Percentiles rank a stretch among this genome's conserved stretches.
phyloP scores from a whole-genome alignment of 2,797 vertebrate species.

The Mus spretus region DNA sequence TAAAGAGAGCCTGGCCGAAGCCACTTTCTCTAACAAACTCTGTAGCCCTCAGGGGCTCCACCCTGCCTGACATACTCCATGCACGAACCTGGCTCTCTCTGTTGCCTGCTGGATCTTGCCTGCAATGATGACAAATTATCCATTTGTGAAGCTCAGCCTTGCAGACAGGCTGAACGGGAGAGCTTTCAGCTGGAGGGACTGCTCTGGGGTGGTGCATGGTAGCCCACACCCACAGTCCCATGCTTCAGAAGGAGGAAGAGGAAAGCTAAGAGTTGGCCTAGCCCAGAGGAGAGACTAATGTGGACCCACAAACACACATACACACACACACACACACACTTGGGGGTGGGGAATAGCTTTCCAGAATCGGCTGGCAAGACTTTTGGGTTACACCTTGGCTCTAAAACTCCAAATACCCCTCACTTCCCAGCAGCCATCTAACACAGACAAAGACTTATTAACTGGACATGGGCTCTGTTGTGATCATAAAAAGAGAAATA shows the following conservation, averaged over 20 bases:
- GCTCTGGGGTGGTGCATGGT: background rate
- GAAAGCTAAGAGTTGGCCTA: background rate
- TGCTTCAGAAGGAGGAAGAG: background rate
- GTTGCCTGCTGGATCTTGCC: conserved; percentile 39
- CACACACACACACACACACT: background rate
- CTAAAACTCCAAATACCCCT: background rate
- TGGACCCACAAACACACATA: background rate
- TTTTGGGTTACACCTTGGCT: background rate
- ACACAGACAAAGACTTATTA: background rate
- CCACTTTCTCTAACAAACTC: conserved; percentile 2
- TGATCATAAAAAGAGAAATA: no score
- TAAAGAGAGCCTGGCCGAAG: background rate
- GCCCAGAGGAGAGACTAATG: background rate
- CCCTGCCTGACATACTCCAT: background rate
- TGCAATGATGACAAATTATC: conserved; percentile 23
- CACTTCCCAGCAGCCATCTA: background rate
- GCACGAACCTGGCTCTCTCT: conserved; percentile 1
- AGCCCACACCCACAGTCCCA: background rate
- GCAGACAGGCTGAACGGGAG: background rate
- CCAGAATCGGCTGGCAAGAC: background rate
- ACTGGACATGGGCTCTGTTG: background rate
- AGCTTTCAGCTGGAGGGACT: background rate
- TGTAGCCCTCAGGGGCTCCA: background rate
- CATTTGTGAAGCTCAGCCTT: background rate
- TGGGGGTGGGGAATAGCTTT: background rate